Evolutionary conservation across 2,888 invertebrate genomes (phyloP), one percentile per base, ranked within the genome.

Genomic region (Piscicola geometra): DNA sequence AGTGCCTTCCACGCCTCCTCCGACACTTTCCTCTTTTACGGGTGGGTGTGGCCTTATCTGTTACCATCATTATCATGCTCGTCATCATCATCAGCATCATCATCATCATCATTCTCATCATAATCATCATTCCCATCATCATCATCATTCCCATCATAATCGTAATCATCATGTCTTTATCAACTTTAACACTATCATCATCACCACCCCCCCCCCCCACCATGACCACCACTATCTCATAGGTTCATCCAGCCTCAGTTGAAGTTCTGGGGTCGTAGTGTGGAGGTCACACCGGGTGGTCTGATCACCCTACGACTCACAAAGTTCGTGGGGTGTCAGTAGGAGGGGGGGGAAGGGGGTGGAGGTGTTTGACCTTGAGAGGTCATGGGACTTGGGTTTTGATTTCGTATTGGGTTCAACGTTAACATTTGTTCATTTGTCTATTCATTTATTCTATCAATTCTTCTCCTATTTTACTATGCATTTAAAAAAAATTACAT

Each of bases 231-330:
- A 47, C 50, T 15, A 15, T 47, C 12, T 21, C 21, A 21, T 95
- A 35, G 93, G 50, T 47, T 93, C 18, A 93, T 96, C 78, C 92
- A 93, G 84, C 96, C 96, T 0, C 94, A 94, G 85, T 88, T 97
- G 79, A 94, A 94, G 86, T 94, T 97, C 86, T 95, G 94, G 90
- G 96, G 96, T 60, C 95, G 94, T 86, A 93, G 93, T 79, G 92
- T 97, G 56, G 95, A 96, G 86, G 91, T 96, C 79, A 92, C 93
- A 84, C 96, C 96, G 0, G 94, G 94, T 86, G 96, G 96, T 66
- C 78, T 81, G 21, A 82, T 86, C 77, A 86, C 86, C 5, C 79
- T 87, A 25, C 81, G 82, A 41, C 71, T 80, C 15, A 78, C 68
- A 56, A 77, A 75, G 79, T 80, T 47, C 21, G 75, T 41, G 15